Base-by-base conservation (phyloP, 2,888 invertebrate genomes). In the Athalia circularis region DNA sequence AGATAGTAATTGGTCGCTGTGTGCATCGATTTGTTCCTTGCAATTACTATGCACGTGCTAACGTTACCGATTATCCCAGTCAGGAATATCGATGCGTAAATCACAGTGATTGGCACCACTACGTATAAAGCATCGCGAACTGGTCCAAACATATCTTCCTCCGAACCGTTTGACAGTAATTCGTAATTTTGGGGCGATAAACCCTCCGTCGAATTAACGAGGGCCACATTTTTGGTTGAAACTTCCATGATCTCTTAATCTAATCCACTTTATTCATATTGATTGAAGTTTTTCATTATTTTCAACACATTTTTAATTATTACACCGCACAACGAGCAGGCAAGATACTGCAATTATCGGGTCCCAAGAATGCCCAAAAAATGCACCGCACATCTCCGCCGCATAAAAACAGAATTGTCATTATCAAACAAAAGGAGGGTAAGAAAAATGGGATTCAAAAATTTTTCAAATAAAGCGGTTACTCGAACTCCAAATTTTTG, bases 1-100 rank as follows among this genome's bases (percentile, higher is more conserved):
- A 94, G 91, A 87, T 94, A 94, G 86, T 92, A 94, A 88, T 94
- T 94, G 52, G 94, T 94, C 11, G 94, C 92, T 0, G 94, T 94
- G 87, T 93, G 93, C 94, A 94, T 94, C 84, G 93, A 92, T 82
- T 91, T 91, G 89, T 94, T 94, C 85, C 92, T 91, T 79, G 92
- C 91, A 72, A 94, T 94, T 11, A 94, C 94, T 47, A 94, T 89
- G 85, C 94, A 94, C 76, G 94, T 94, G 88, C 92, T 91, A 47
- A 93, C 88, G 86, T 94, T 94, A 3, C 94, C 94, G 9, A 94
- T 84, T 1, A 92, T 89, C 0, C 94, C 94, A 0, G 92, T 92
- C 5, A 94, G 83, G 81, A 94, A 92, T 78, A 94, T 93, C 52
- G 92, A 81, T 5, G 90, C 86, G 87, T 94, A 94, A 13, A 93